A percentile compares a stretch with the other conserved stretches of the same genome.
These are phyloP conservation scores for Drosophila dives DNA, from an alignment of 2,888 invertebrate genomes.

Conservation along the genomic window DNA sequence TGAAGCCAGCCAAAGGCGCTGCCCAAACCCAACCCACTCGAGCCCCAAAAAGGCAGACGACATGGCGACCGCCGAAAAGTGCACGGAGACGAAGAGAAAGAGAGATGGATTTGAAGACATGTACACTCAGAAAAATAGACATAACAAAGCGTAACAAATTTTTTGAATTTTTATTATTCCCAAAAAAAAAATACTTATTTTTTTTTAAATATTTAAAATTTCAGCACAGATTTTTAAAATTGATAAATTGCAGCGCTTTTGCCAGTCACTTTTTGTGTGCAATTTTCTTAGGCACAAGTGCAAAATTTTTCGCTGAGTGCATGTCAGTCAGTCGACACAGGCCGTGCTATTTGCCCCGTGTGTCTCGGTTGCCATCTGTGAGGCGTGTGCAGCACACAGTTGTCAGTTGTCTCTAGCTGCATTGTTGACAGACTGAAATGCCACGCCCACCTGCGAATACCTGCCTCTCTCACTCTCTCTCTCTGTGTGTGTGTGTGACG, in stretches of 20 bases:
- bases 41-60: slow-evolving; percentile 12
- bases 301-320: neutral
- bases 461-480: slow-evolving; percentile 12
- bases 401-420: slow-evolving; percentile 74
- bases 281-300: neutral
- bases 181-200: neutral
- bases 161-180: neutral
- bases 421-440: slow-evolving; percentile 65
- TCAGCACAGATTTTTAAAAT: neutral
- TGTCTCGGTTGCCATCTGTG: slow-evolving; percentile 58
- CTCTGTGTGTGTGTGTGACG: neutral
- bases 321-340: slow-evolving; percentile 16
- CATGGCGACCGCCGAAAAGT: slow-evolving; percentile 64
- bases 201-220: neutral
- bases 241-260: neutral
- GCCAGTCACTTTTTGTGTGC: neutral
- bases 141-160: too few species aligned
- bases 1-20: slow-evolving; percentile 70
- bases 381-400: slow-evolving; percentile 67
- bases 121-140: neutral
- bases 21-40: neutral
- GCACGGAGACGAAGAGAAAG: slow-evolving; percentile 30
- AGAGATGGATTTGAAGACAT: neutral
- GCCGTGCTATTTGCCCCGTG: slow-evolving; percentile 53
- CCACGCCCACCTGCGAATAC: slow-evolving; percentile 50